These are phyloP conservation scores for Stenopsyche tienmushanensis DNA, from an alignment of 1,140 invertebrate species.

Conservation along the genomic window DNA sequence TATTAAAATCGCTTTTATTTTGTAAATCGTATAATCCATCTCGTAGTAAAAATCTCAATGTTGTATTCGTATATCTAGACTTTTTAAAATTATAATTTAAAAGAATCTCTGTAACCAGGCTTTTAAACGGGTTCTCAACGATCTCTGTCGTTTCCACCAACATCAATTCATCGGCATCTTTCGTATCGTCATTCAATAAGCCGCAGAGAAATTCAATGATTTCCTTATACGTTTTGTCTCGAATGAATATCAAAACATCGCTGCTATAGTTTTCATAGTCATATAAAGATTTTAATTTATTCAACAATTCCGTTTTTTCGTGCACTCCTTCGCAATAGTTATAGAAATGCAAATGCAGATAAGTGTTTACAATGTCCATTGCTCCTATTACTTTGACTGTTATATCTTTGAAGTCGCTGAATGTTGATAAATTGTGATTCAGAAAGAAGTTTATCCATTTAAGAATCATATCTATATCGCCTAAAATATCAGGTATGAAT, in stretches of 20 bases:
- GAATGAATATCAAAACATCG: conserved; percentile 13
- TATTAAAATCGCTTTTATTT: conserved; percentile 28
- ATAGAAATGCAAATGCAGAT: conserved; percentile 17
- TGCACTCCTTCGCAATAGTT: neutral
- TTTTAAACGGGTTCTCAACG: too few species aligned
- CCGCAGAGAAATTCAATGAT: conserved; percentile 28
- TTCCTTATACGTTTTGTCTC: conserved; percentile 26
- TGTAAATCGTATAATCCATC: conserved; percentile 22
- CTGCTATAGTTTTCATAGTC: conserved; percentile 7
- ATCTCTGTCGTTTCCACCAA: neutral
- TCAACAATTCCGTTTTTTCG: conserved; percentile 15
- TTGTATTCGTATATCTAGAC: conserved; percentile 17
- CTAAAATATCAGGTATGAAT: conserved; percentile 7
- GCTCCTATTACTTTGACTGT: conserved; percentile 11
- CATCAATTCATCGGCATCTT: conserved; percentile 23
- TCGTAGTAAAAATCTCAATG: conserved; percentile 17
- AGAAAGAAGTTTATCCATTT: conserved; percentile 26
- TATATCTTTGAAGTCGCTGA: conserved; percentile 1
- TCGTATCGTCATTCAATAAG: conserved; percentile 4
- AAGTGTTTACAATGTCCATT: conserved; percentile 11
- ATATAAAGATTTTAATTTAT: conserved; percentile 25
- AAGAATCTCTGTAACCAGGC: too few species aligned
- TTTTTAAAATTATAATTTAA: conserved; percentile 20
- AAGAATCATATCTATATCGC: conserved; percentile 21
- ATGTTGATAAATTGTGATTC: conserved; percentile 6